Conservation (phyloP, 2,113 vertebrate species). For the Leucopternis melanops region DNA sequence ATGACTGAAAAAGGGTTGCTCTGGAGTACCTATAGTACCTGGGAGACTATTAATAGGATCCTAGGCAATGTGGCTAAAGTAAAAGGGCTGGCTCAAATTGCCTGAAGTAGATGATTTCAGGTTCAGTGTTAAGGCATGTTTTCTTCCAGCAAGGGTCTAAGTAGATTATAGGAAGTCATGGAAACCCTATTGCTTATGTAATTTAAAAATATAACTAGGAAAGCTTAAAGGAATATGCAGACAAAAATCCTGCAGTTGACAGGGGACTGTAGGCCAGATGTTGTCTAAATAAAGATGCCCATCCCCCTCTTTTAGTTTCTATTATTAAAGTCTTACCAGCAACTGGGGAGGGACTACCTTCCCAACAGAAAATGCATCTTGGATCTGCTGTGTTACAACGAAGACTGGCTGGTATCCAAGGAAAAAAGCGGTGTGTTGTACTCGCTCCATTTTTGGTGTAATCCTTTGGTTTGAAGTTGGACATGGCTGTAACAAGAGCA, state of each 20-base stretch:
- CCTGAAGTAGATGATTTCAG: background rate
- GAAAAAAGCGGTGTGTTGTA: background rate
- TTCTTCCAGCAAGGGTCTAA: background rate
- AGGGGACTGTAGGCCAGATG: background rate
- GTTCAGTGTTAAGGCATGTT: background rate
- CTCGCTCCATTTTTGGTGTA: background rate
- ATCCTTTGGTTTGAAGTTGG: background rate
- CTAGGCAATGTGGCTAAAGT: background rate
- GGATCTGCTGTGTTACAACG: background rate
- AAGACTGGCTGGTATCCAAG: background rate
- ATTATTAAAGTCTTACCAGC: background rate
- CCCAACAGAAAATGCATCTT: background rate
- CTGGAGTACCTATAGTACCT: background rate
- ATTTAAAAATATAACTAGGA: background rate
- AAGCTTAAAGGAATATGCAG: background rate
- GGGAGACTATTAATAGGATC: background rate
- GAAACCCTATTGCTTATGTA: background rate
- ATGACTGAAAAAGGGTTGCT: background rate
- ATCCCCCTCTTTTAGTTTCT: background rate
- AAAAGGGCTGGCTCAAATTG: background rate
- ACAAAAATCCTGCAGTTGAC: background rate
- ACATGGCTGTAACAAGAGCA: background rate
- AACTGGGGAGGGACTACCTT: background rate
- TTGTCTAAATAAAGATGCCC: background rate
- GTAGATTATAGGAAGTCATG: background rate